Base-by-base conservation (phyloP, 2,888 invertebrate genomes). In the Mactromeris polynyma region DNA sequence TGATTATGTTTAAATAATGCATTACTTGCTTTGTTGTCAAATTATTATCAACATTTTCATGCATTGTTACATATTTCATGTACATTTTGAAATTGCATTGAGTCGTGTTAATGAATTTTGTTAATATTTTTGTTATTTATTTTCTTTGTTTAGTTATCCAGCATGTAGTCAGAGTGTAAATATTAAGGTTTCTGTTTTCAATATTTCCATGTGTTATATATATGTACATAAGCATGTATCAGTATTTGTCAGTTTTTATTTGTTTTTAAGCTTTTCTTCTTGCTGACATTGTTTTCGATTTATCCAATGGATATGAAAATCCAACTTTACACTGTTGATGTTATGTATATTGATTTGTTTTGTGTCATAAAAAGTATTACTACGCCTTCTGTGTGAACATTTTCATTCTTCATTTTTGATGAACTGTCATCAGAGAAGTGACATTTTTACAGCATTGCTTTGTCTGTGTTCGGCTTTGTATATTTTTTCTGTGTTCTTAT, bases 91-190 rank as follows among this genome's bases (percentile, higher is more conserved):
- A 19, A 36, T 33, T 73, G 26, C 36, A 33, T 6, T 73, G 6
- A 33, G 9, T 73, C 2, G 2, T 33, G 31, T 36, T 73, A 36
- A 36, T 73, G 31, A 36, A n/a, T 17, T 73, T 36, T 73, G 73
- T 73, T 73, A 36, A 73, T 73, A 33, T 33, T 33, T 73, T 73
- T 73, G 73, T 73, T 73, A 73, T 73, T 73, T 73, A 73, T 73
- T 73, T 33, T 73, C n/a, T 33, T 73, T 17, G 11, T 19, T 73
- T 36, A 64, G 33, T 73, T 31, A 19, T 33, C 11, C 26, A 17
- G 0, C 0, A 33, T 73, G 2, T 17, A 73, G 36, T 36, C 33
- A 33, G 73, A 36, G 17, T 73, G 73, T 73, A 36, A 11, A 73
- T 36, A 26, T 58, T 58, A 21, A 17, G 9, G 33, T 36, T 0